phyloP scores from a whole-genome alignment of 2,888 invertebrate genomes.

The Megastigmus dorsalis region DNA sequence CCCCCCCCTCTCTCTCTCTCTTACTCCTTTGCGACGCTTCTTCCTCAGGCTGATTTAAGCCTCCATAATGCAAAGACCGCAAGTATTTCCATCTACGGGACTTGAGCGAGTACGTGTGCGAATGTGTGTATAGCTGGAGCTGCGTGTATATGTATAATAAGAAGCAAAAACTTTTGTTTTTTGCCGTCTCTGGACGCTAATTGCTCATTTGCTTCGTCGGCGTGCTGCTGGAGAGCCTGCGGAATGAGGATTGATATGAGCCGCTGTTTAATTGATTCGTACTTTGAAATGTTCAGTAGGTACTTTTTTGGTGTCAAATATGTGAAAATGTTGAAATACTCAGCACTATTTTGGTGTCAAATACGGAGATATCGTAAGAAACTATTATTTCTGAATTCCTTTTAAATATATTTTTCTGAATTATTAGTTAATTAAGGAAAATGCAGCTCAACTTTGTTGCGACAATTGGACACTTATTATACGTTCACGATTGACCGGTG shows the following conservation, averaged over 20 bases:
- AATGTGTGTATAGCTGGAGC: not conserved
- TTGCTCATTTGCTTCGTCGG: conserved; percentile 43
- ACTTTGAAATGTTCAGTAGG: too few relatives aligned
- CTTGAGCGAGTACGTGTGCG: not conserved
- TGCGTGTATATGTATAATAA: not conserved
- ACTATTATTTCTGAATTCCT: too few relatives aligned
- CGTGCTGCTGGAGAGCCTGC: not conserved
- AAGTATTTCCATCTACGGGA: conserved; percentile 60
- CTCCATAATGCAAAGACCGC: conserved; percentile 60
- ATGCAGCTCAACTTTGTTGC: not conserved
- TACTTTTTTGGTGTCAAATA: too few relatives aligned
- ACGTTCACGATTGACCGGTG: not conserved
- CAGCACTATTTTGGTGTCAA: too few relatives aligned
- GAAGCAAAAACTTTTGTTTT: conserved; percentile 7
- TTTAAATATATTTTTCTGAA: too few relatives aligned
- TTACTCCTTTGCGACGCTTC: conserved; percentile 56
- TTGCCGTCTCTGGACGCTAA: conserved; percentile 19
- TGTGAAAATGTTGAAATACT: too few relatives aligned
- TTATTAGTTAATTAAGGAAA: too few relatives aligned
- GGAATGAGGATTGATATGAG: not conserved
- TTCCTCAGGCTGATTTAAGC: conserved; percentile 65
- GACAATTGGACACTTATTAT: conserved; percentile 19
- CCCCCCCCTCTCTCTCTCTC: conserved; percentile 29
- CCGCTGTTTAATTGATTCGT: not conserved
- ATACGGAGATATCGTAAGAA: too few relatives aligned